phyloP scores from a whole-genome alignment of 2,797 vertebrate genomes.

The Sebastes itinus region DNA sequence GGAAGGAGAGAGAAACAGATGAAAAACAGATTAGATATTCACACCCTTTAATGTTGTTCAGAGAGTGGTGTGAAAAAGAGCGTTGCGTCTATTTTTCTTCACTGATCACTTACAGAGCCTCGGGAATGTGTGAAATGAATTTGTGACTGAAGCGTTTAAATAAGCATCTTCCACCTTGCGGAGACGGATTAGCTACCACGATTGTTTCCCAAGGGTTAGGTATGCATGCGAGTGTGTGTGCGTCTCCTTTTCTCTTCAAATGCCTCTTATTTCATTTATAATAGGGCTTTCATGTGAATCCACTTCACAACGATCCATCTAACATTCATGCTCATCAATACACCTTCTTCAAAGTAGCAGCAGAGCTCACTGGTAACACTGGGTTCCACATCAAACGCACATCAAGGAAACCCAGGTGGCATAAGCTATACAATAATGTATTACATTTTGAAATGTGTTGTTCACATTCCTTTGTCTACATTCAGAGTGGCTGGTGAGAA shows the following conservation, averaged over 20 bases:
- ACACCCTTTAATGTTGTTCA: conserved; percentile 60
- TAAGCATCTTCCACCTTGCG: conserved; percentile 56
- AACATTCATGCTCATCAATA: conserved; percentile 26
- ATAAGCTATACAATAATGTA: conserved; percentile 27
- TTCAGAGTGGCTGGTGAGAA: conserved; percentile 7
- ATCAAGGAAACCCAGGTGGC: conserved; percentile 30
- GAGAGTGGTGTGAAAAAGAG: conserved; percentile 50
- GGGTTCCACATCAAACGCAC: conserved; percentile 51
- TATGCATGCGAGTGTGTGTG: conserved; percentile 2
- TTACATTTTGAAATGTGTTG: conserved; percentile 25
- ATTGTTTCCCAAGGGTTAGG: conserved; percentile 35
- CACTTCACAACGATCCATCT: conserved; percentile 27
- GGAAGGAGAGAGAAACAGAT: conserved; percentile 43
- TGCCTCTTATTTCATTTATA: conserved; percentile 43
- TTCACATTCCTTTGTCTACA: conserved; percentile 31
- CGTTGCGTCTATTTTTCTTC: conserved; percentile 44
- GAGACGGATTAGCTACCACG: conserved; percentile 54
- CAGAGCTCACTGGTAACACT: conserved; percentile 7
- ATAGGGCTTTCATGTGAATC: conserved; percentile 44
- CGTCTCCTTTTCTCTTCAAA: conserved; percentile 27
- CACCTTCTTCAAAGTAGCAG: conserved; percentile 33
- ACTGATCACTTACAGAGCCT: conserved; percentile 61
- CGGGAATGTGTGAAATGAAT: conserved; percentile 70
- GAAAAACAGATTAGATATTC: conserved; percentile 61
- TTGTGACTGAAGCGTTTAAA: conserved; percentile 68